phyloP scores from a whole-genome alignment of 2,113 vertebrate species.

The Bubalus kerabau region DNA sequence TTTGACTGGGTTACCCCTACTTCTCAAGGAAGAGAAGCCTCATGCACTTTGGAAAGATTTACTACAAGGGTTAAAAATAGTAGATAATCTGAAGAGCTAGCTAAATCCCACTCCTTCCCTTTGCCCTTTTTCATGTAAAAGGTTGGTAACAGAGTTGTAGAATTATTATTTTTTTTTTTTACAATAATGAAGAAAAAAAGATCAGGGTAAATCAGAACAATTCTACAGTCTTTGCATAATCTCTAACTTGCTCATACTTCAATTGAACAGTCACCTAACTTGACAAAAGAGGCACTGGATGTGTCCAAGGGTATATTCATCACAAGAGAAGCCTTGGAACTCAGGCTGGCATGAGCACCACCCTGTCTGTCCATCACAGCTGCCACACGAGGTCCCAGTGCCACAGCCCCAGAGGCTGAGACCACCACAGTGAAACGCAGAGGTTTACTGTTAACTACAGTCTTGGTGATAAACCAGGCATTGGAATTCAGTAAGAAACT shows the following conservation, averaged over 20 bases:
- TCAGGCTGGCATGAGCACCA: conserved; percentile 67
- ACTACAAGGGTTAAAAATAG: background rate
- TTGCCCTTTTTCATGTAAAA: conserved; percentile 12
- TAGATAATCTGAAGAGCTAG: background rate
- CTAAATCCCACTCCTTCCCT: background rate
- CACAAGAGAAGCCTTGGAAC: conserved; percentile 66
- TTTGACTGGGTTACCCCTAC: background rate
- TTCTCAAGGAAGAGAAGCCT: background rate
- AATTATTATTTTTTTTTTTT: background rate
- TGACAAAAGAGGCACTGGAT: conserved; percentile 74
- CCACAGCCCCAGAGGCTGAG: conserved; percentile 50
- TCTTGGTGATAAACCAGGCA: background rate
- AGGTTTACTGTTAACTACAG: too few species aligned
- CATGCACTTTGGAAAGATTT: background rate
- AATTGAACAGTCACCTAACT: conserved; percentile 44
- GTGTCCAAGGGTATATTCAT: conserved; percentile 63
- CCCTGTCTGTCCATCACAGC: conserved; percentile 44
- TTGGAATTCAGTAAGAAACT: background rate
- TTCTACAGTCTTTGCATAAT: background rate
- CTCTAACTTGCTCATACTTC: background rate
- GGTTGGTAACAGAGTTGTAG: background rate
- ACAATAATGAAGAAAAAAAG: background rate
- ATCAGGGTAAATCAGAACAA: background rate
- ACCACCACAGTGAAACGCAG: background rate
- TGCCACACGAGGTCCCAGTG: background rate